phyloP scores from a whole-genome alignment of 2,797 vertebrate species.

The Molothrus aeneus region DNA sequence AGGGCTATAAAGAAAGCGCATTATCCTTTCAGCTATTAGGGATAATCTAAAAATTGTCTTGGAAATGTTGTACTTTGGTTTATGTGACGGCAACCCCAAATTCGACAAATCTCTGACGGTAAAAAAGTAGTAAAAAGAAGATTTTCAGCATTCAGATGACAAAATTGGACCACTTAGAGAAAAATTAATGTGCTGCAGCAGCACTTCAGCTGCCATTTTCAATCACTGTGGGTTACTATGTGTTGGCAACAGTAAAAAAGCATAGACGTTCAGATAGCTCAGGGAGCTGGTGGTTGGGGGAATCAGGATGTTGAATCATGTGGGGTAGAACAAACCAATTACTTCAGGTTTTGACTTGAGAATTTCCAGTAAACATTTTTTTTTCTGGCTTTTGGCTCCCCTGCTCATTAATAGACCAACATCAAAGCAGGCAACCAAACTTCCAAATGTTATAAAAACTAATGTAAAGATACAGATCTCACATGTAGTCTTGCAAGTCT shows the following conservation, averaged over 20 bases:
- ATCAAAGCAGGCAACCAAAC: conserved; percentile 77
- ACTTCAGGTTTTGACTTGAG: conserved; percentile 80
- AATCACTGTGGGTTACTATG: conserved; percentile 82
- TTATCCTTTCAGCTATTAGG: conserved; percentile 73
- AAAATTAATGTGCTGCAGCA: conserved; percentile 75
- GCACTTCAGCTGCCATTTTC: conserved; percentile 89
- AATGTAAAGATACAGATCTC: conserved; percentile 74
- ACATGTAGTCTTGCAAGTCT: conserved; percentile 71
- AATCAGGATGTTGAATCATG: conserved; percentile 72
- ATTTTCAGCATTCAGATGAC: conserved; percentile 65
- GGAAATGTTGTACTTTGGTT: conserved; percentile 65
- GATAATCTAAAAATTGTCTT: conserved; percentile 74
- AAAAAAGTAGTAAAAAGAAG: conserved; percentile 44
- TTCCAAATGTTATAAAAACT: conserved; percentile 75
- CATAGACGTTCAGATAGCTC: conserved; percentile 70
- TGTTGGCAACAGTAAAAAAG: conserved; percentile 80
- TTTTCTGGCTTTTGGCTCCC: conserved; percentile 68
- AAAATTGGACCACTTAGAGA: conserved; percentile 75
- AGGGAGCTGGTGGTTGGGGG: conserved; percentile 68
- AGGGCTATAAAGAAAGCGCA: conserved; percentile 71
- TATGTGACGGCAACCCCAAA: conserved; percentile 43
- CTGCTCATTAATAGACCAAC: conserved; percentile 74
- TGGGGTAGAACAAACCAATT: conserved; percentile 76
- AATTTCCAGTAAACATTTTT: conserved; percentile 80
- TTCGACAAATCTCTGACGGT: conserved; percentile 57